Base-by-base conservation (phyloP, 2,888 invertebrate genomes). In the Plebejus anna region DNA sequence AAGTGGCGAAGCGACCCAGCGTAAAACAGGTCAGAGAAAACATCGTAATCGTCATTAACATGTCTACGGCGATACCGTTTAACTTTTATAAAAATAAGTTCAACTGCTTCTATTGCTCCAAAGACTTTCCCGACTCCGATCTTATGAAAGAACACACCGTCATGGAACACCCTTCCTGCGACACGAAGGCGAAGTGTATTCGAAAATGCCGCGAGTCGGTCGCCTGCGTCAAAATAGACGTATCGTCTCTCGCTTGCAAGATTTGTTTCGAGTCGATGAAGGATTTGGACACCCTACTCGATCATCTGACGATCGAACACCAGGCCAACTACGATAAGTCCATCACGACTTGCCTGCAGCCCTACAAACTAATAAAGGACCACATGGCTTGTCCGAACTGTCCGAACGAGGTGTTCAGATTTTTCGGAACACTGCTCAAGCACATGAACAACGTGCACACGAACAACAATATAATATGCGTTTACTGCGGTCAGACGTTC, bases 1-100 rank as follows among this genome's bases (percentile, higher is more conserved):
- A 89, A n/a, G 86, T 88, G 7, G 81, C 81, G 0, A 90, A 89
- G 81, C 82, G 87, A 76, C 91, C 91, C 0, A 91, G 90, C 79
- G 92, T 94, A 0, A 92, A 93, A 79, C 91, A 90, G 79, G 89
- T 94, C 0, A 80, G 92, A 1, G 89, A 92, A 77, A 94, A 94
- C 76, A 90, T 94, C 16, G 89, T 91, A 0, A 89, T 83, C 11
- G 89, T 94, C 0, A 88, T 94, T 1, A 93, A 91, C 61, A 93
- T 93, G 92, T 94, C 94, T 0, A 94, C 94, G 0, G 93, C 93
- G 0, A 87, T 94, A 82, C 94, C 94, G 4, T 94, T 94, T 78
- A 93, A 91, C 79, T 93, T 93, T 78, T 92, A 89, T 80, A 92
- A 92, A 78, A 94, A 93, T 78, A 93, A 91, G 78, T 94, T 92